Base-by-base conservation (phyloP, 2,797 vertebrate species). In the Glyptemys insculpta region DNA sequence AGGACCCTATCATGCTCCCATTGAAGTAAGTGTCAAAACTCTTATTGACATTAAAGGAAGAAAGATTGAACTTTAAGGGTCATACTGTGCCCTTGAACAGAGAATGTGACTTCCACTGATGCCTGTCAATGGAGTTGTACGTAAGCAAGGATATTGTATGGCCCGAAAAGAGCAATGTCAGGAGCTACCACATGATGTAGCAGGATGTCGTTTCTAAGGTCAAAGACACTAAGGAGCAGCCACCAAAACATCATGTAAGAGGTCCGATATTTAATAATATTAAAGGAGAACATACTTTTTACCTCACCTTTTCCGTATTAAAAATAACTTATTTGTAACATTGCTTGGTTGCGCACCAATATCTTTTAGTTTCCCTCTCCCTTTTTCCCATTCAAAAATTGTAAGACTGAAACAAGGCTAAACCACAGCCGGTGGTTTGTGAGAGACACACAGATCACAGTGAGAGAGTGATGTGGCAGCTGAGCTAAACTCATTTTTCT, bases 351-450 rank as follows among this genome's bases (percentile, higher is more conserved):
- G 15, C 52, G 90, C 86, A 90, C 84, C 31, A 65, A 15, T 5
- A 16, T 50, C 94, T 90, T 91, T 96, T 92, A 83, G n/a, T 81
- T 95, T 94, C 94, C 76, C 94, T 78, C 56, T 57, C 95, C 88
- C 54, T 83, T 95, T 96, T 96, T 96, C 87, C 72, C 88, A 90
- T 74, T 97, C 91, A 50, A 41, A 34, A 96, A 90, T 44, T 50
- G 52, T 94, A 95, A 96, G 74, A 90, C 83, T 91, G 57, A 91
- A 96, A 84, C 95, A 91, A 95, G 93, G 94, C 89, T 74, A 94
- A 98, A 68, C 29, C 95, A 90, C 84, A 97, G 91, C 93, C 81
- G 2, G 11, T 87, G 57, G 25, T 18, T 50, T 86, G 88, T 4
- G 12, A 37, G 0, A 2, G 0, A 54, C 16, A 34, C 15, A n/a